Conservation (phyloP, 2,888 invertebrate genomes). For the Coecobrya sp. region DNA sequence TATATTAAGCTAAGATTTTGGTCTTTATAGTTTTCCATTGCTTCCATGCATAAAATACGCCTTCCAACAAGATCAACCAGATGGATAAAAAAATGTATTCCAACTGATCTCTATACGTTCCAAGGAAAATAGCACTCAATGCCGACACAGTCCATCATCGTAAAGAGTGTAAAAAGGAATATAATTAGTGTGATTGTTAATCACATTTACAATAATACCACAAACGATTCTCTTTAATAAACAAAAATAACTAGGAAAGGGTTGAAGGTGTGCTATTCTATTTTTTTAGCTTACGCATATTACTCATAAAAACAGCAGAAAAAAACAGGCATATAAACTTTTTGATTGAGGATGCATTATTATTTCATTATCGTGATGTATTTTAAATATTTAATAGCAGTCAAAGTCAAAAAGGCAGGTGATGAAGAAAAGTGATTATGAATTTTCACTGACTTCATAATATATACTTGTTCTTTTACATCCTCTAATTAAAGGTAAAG, state of each 20-base stretch:
- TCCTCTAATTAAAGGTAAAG: neutral
- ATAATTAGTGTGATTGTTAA: neutral
- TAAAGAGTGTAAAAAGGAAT: constrained; percentile 16
- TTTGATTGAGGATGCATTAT: neutral
- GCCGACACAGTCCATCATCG: neutral
- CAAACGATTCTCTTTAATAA: constrained; percentile 11
- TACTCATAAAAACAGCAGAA: constrained; percentile 21
- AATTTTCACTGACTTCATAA: constrained; percentile 19
- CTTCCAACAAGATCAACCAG: neutral
- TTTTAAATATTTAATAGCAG: constrained; percentile 17
- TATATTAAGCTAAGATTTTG: neutral
- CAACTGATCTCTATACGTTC: neutral
- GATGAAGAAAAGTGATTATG: constrained; percentile 29
- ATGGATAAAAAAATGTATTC: neutral
- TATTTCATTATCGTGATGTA: neutral
- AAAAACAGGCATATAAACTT: neutral
- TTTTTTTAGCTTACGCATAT: neutral
- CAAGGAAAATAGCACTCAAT: neutral
- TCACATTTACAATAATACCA: neutral
- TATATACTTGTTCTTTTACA: neutral
- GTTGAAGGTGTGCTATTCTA: constrained; percentile 8
- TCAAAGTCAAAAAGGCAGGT: constrained; percentile 45
- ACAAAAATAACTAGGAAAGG: constrained; percentile 22
- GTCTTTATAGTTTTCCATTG: neutral
- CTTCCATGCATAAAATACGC: neutral